Base-by-base conservation (phyloP, 2,888 invertebrate species). In the Anthophora plumipes region DNA sequence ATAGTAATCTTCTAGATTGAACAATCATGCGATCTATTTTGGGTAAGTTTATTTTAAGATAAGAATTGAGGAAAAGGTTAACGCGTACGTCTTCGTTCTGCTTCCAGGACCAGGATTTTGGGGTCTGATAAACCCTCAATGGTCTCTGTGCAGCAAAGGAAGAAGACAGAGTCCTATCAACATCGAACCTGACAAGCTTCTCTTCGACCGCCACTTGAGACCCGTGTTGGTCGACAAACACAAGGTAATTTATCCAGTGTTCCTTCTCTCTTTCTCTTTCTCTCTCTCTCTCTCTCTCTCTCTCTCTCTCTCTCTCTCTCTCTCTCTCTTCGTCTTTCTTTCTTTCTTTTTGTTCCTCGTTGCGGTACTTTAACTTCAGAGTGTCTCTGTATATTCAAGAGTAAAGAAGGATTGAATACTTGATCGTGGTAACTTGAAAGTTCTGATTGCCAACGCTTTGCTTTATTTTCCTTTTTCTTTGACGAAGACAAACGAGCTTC, bases 61-160 rank as follows among this genome's bases (percentile, higher is more conserved):
- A 17, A 25, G 25, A 63, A 17, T 31, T 0, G 0, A 3, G n/a
- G 6, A n/a, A 39, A 39, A 9, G 17, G 20, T 66, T 39, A 6
- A 37, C 8, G 11, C 6, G 22, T 66, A 4, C 5, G 4, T 37
- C 59, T 54, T 12, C 37, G 12, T 71, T 60, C 46, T 48, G 60
- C 64, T 77, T 82, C 2, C 95, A 98, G 99, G 99, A 94, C 99
- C 99, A 64, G 97, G 97, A 75, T 99, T 98, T 95, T 99, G 99
- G 99, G 99, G 99, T 77, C 95, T 98, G 88, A 98, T 99, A 94
- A 99, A 99, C 95, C 98, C 98, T 17, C 98, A 99, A 94, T 99
- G 99, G 99, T 97, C 97, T 92, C 96, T 99, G 95, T 99, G 99
- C 95, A 98, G 97, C 94, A 98, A 98, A 94, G 99, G 99, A 60